Base-by-base conservation (phyloP, 2,797 vertebrate genomes). In the Rhadinocentrus ornatus region DNA sequence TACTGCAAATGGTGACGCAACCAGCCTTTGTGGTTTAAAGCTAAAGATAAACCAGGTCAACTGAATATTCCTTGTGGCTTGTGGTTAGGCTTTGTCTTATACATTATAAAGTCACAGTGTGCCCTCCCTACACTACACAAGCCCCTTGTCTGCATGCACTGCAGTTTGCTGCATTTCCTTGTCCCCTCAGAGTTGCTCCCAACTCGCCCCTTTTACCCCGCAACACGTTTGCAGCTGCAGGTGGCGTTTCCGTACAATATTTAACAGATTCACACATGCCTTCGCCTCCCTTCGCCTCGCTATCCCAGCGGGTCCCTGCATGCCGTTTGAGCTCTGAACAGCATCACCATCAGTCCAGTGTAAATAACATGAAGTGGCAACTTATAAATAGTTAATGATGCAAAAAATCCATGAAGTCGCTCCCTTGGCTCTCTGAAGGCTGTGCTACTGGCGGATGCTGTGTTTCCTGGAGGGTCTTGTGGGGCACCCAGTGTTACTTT, bases 281-380 rank as follows among this genome's bases (percentile, higher is more conserved):
- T 62, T 57, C 89, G 20, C 75, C 77, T 84, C 39, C 64, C 41
- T 0, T 31, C 22, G 63, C 83, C 75, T 75, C 7, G 44, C 83
- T 16, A 18, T 87, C 85, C 88, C 89, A 91, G 91, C 78, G 86
- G 85, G 78, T 71, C 78, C 80, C 88, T 86, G 92, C 84, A 90
- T 90, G 91, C 82, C 88, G 91, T 93, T 94, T 92, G 87, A 93
- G 94, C 92, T 94, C 89, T 89, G 93, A 92, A 90, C 94, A 94
- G 92, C 94, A 93, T 93, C 90, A 92, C 91, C 92, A 93, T 93
- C 95, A 95, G 92, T 95, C 94, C 94, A 93, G 93, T 95, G 95
- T 95, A 96, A 96, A 96, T 96, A 96, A 96, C 95, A 90, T 91
- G 93, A 96, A 96, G 95, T 96, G 96, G 96, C 96, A 96, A 96